Base-by-base conservation (phyloP, 2,888 invertebrate genomes). In the Eupithecia insigniata region DNA sequence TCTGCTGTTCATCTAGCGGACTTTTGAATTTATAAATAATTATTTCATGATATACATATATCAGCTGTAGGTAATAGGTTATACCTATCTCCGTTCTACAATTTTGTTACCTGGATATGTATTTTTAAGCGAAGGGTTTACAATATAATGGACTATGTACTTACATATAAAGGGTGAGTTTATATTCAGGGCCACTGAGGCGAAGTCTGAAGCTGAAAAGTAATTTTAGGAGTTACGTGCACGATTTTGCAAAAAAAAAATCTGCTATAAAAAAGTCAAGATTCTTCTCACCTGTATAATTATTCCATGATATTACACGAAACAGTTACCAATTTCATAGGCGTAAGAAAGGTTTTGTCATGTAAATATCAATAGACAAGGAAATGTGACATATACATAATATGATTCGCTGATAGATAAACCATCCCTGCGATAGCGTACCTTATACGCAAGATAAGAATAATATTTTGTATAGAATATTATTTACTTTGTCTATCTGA, bases 1-100 rank as follows among this genome's bases (percentile, higher is more conserved):
- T 51, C 26, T 22, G 55, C 26, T 22, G 26, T 55, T 55, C 22
- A 26, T 55, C 12, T 26, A 55, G 55, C 55, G 55, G 55, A 55
- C 55, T 55, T 55, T 12, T 55, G 55, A 55, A 55, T 55, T 26
- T 26, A 55, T 55, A 55, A 55, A 55, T 55, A 55, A 26, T 55
- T 22, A 55, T 55, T 55, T 55, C 12, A 26, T 55, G 55, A 51
- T 55, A 55, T 22, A 10, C 10, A 51, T 55, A 55, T 22, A 10
- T 22, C 22, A 51, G 22, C 55, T 55, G 12, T 26, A 39, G 39
- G 39, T 39, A 39, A 39, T 16, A 39, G 39, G 43, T n/a, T 43
- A 43, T 43, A 43, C 14, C 18, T 43, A 39, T n/a, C n/a, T 43
- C 16, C 16, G 43, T 46, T 46, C 22, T 51, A 22, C 14, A 55